Evolutionary conservation across 2,888 invertebrate species (phyloP), one percentile per base, ranked within the genome.

Genomic region (Macrosoma leucophasiata): DNA sequence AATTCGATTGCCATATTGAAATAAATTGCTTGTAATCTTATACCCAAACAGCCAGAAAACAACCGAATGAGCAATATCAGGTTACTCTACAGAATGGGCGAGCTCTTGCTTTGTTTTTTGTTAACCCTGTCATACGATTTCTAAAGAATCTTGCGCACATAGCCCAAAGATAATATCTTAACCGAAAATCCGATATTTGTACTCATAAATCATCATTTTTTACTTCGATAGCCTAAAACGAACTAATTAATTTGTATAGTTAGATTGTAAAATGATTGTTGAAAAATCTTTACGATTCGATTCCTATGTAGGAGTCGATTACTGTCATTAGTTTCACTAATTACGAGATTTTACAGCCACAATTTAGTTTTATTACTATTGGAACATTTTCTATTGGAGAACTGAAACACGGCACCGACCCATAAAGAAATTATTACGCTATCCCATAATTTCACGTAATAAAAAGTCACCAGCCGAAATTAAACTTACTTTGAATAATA

Each of bases 11-110:
- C 69, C 70, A 71, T 76, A 77, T 71, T 75, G 70, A 73, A 81
- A 81, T 79, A 78, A 77, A 81, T 79, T 73, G 77, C 77, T 73
- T 78, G 82, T 82, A 82, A 82, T 82, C 76, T 73, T 78, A 84
- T 79, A 81, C 72, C 77, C 76, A 82, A 82, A 82, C 82, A 81
- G 62, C 60, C 71, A 73, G 77, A 77, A 79, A 81, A 77, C 67
- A 72, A 68, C 67, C 74, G 76, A 82, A 81, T 77, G 69, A 77
- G 79, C 71, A 69, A 70, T 81, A 78, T 84, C 79, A 56, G 55
- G 73, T 84, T 81, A 74, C 82, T 52, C 52, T 57, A 60, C 58
- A 73, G 62, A 75, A 77, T 70, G 72, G 68, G 53, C 55, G 55
- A 51, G 62, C 44, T 63, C 59, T 65, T 73, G 53, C 44, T 64